Evolutionary conservation across 2,113 vertebrate genomes (phyloP).

Genomic region (Callospermophilus lateralis): DNA sequence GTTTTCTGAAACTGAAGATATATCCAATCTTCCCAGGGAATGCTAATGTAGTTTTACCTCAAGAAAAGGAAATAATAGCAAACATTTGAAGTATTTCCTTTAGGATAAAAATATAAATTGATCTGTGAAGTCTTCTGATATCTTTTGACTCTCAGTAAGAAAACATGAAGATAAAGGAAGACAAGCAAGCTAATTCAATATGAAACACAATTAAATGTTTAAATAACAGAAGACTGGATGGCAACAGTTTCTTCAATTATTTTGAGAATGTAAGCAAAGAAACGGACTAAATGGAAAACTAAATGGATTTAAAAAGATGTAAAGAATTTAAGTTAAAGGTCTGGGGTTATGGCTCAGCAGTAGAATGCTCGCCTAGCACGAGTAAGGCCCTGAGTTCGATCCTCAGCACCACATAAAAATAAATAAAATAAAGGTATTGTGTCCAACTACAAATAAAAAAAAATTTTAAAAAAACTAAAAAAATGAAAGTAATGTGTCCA

Average conservation of each 20-base stretch:
- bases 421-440: no score
- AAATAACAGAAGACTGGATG: neutral
- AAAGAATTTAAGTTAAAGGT: neutral
- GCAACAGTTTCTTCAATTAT: neutral
- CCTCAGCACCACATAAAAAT: no score
- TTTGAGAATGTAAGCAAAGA: conserved; percentile 49
- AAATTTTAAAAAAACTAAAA: no score
- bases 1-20: conserved; percentile 10
- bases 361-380: no score
- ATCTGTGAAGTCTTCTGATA: conserved; percentile 32
- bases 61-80: neutral
- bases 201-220: conserved; percentile 17
- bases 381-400: no score
- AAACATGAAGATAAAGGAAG: neutral
- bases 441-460: no score
- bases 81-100: neutral
- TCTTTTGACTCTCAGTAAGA: conserved; percentile 23
- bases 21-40: neutral
- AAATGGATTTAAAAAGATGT: conserved; percentile 26
- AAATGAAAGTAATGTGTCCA: no score
- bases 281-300: conserved; percentile 10
- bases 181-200: conserved; percentile 51
- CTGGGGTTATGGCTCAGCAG: no score
- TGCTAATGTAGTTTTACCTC: neutral
- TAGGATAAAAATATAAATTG: conserved; percentile 47